These are phyloP conservation scores for Rotaria sp. DNA, from an alignment of 2,888 invertebrate genomes.

Conservation along the genomic window DNA sequence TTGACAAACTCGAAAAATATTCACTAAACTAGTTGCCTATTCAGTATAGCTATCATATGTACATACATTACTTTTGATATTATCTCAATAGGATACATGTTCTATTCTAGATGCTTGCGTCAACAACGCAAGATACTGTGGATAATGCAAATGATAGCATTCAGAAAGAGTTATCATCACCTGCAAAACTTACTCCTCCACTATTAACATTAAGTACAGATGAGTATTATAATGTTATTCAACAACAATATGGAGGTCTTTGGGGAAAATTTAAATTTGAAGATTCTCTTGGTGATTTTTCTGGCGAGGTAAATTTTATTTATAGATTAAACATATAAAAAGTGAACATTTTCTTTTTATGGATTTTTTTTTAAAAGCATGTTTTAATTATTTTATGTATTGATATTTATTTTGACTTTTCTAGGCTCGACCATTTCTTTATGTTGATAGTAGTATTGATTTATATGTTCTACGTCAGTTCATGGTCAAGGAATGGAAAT, in stretches of 20 bases:
- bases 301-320: not conserved
- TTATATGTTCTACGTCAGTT: constrained; percentile 40
- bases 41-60: too few relatives aligned
- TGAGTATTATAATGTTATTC: not conserved
- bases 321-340: too few relatives aligned
- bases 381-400: not conserved
- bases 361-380: too few relatives aligned
- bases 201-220: not conserved
- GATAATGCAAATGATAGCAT: too few relatives aligned
- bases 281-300: constrained; percentile 2
- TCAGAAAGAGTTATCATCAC: not conserved
- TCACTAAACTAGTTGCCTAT: too few relatives aligned
- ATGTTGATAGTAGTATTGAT: not conserved
- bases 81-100: too few relatives aligned
- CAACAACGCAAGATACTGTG: not conserved
- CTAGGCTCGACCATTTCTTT: constrained; percentile 9
- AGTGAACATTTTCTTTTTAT: too few relatives aligned
- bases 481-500: constrained; percentile 46
- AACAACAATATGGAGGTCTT: not conserved
- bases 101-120: not conserved
- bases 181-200: not conserved
- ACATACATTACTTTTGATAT: too few relatives aligned
- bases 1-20: not conserved
- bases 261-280: not conserved
- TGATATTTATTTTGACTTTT: not conserved